Percentiles rank a stretch among this genome's conserved stretches.
These are phyloP conservation scores for Dendrocopos noguchii DNA, from an alignment of 2,113 vertebrate species.

Conservation along the genomic window DNA sequence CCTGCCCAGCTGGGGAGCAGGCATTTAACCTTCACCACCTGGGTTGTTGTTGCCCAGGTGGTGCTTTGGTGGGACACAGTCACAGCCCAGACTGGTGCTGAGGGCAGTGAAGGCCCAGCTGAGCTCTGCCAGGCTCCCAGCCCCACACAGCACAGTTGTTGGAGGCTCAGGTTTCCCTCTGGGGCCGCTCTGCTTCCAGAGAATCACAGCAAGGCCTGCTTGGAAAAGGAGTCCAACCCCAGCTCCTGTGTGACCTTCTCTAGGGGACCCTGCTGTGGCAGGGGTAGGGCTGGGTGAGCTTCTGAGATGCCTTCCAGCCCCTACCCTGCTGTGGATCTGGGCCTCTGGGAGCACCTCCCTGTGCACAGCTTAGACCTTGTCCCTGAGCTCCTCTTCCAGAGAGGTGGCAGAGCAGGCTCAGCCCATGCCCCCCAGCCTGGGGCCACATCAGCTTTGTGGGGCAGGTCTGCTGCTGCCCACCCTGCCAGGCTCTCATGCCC, in stretches of 20 bases:
- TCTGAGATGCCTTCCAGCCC: too few species aligned
- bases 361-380: too few species aligned
- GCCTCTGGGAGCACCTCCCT: too few species aligned
- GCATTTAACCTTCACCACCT: background rate
- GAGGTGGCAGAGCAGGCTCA: background rate
- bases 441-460: background rate
- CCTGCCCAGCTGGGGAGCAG: background rate
- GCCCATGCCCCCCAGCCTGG: too few species aligned
- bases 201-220: too few species aligned
- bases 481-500: background rate
- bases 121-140: background rate
- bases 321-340: too few species aligned
- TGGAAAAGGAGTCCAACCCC: too few species aligned
- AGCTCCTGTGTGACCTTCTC: too few species aligned
- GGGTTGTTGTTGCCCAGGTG: background rate
- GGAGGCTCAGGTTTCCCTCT: background rate
- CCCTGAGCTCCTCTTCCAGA: too few species aligned
- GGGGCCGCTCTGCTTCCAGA: background rate
- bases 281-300: too few species aligned
- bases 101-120: rapidly evolving
- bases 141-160: background rate
- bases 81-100: rapidly evolving
- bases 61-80: rapidly evolving
- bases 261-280: too few species aligned
- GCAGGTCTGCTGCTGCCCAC: background rate